These are phyloP conservation scores for Sceloporus undulatus DNA, from an alignment of 2,113 vertebrate species.

Conservation along the genomic window DNA sequence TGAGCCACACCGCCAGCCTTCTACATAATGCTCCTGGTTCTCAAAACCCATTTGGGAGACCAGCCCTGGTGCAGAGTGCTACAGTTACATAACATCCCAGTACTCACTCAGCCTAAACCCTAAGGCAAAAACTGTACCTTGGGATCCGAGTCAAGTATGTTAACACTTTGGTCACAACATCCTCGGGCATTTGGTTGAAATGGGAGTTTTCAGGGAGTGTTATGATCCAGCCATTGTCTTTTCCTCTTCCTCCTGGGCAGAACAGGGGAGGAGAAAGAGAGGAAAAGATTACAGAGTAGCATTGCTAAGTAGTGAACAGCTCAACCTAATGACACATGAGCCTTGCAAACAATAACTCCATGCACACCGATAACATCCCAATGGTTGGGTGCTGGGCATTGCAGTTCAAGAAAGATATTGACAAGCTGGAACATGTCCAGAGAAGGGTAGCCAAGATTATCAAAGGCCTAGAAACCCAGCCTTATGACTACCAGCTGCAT, in stretches of 20 bases:
- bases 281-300: neutral
- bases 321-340: too few relatives aligned
- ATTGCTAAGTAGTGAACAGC: too few relatives aligned
- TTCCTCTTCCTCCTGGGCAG: conserved; percentile 90
- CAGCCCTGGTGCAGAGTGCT: fast-evolving
- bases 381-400: too few relatives aligned
- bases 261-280: conserved; percentile 15
- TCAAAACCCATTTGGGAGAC: neutral
- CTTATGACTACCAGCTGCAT: too few relatives aligned
- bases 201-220: conserved; percentile 92
- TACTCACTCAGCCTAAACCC: neutral
- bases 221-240: conserved; percentile 92
- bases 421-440: too few relatives aligned
- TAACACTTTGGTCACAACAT: conserved; percentile 87
- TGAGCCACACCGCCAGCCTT: neutral
- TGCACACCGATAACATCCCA: neutral
- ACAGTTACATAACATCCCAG: fast-evolving
- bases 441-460: too few relatives aligned
- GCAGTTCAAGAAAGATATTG: too few relatives aligned
- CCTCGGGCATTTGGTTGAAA: conserved; percentile 91
- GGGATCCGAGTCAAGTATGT: conserved; percentile 91
- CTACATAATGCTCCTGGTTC: neutral
- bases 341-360: neutral
- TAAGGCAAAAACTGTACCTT: conserved; percentile 77
- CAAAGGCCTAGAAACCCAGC: too few relatives aligned